These are phyloP conservation scores for Orchestes rusci DNA, from an alignment of 2,888 invertebrate species.

Conservation along the genomic window DNA sequence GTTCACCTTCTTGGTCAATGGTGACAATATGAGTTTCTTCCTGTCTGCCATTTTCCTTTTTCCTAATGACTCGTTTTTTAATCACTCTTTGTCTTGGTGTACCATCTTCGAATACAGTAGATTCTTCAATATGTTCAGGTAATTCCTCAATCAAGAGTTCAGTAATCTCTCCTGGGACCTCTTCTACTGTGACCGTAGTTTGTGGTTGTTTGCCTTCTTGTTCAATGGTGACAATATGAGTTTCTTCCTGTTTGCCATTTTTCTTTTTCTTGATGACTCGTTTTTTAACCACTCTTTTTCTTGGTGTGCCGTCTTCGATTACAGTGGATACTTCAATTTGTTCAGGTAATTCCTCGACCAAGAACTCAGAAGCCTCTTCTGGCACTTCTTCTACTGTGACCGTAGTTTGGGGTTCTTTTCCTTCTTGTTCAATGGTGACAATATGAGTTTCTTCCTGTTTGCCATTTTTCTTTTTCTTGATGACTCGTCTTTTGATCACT, in stretches of 20 bases:
- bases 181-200: conserved; percentile 41
- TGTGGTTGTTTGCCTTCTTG: conserved; percentile 45
- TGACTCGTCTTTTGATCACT: conserved; percentile 38
- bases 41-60: conserved; percentile 38
- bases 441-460: conserved; percentile 39
- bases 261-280: conserved; percentile 45
- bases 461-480: conserved; percentile 43
- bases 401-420: conserved; percentile 27
- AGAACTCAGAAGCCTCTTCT: conserved; percentile 25
- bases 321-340: conserved; percentile 32
- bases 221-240: conserved; percentile 45
- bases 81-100: conserved; percentile 38
- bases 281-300: conserved; percentile 30
- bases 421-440: conserved; percentile 31
- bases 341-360: conserved; percentile 29
- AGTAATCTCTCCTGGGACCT: conserved; percentile 33
- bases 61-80: conserved; percentile 42
- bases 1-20: conserved; percentile 28
- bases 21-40: conserved; percentile 34
- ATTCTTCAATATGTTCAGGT: conserved; percentile 30
- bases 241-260: conserved; percentile 35
- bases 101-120: conserved; percentile 27
- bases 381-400: conserved; percentile 19
- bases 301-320: conserved; percentile 39
- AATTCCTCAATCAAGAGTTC: conserved; percentile 37